Evolutionary conservation across 37 sponge, comb jelly and placozoan genomes (phyloP).

Genomic region (Beroe forskalii): DNA sequence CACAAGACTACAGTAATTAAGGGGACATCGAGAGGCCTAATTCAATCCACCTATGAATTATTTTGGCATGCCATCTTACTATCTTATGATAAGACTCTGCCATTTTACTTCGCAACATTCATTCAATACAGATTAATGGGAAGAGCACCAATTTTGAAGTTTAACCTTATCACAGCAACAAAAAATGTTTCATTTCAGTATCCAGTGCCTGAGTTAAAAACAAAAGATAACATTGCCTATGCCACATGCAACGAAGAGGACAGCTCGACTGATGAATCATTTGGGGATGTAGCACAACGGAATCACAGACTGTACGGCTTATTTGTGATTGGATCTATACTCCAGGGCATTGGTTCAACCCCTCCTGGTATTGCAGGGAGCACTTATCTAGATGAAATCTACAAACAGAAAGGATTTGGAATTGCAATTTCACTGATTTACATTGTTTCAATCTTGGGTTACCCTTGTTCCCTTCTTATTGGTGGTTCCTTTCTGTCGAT

Average conservation of each 20-base stretch:
- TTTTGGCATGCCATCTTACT: no score
- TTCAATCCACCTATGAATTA: no score
- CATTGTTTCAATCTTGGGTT: slow-evolving; percentile 18
- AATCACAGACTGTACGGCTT: background rate
- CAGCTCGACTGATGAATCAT: background rate
- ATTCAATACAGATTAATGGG: no score
- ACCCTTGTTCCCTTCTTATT: background rate
- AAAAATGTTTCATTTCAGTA: background rate
- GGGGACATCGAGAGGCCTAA: no score
- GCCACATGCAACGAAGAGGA: background rate
- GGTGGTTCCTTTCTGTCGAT: background rate
- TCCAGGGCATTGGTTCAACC: slow-evolving; percentile 39
- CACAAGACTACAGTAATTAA: no score
- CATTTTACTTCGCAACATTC: no score
- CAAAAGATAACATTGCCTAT: background rate
- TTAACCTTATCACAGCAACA: no score
- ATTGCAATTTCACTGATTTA: slow-evolving; percentile 38
- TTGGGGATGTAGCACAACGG: background rate
- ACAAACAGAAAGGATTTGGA: slow-evolving; percentile 33
- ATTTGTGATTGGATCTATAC: background rate
- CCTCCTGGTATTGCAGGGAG: slow-evolving; percentile 47
- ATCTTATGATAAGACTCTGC: no score
- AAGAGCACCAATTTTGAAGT: no score
- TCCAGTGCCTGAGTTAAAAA: background rate
- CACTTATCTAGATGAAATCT: slow-evolving; percentile 54